Evolutionary conservation across 2,888 invertebrate species (phyloP).

Genomic region (Cataglyphis rosenhaueri): DNA sequence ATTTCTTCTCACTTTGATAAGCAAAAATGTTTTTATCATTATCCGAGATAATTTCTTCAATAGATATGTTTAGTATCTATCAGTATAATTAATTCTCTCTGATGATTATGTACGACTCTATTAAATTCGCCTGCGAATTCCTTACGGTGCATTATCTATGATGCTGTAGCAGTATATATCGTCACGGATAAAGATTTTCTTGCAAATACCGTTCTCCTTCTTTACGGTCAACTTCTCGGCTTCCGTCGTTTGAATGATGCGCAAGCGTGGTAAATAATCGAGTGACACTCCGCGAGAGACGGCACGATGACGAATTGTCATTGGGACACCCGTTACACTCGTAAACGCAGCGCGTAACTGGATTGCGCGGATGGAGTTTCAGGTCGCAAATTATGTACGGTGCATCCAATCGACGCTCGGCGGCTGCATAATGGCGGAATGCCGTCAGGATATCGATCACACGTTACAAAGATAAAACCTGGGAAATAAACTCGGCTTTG

Average conservation of each 20-base stretch:
- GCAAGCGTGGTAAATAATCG: slow-evolving; percentile 20
- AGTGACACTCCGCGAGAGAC: slow-evolving; percentile 13
- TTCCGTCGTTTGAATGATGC: slow-evolving; percentile 32
- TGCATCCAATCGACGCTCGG: slow-evolving; percentile 51
- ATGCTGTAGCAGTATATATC: slow-evolving; percentile 12
- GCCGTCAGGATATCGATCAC: slow-evolving; percentile 53
- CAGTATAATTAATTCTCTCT: neutral
- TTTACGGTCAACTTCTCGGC: slow-evolving; percentile 12
- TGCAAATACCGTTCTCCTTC: slow-evolving; percentile 17
- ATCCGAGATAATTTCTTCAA: neutral
- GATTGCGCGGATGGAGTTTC: slow-evolving; percentile 41
- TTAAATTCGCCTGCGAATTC: neutral
- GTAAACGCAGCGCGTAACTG: slow-evolving; percentile 26
- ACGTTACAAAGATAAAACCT: slow-evolving; percentile 35
- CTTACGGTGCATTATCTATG: slow-evolving; percentile 2
- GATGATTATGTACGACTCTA: neutral
- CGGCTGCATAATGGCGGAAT: slow-evolving; percentile 51
- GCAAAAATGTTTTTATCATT: neutral
- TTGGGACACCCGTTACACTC: slow-evolving; percentile 51
- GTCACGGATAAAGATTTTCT: slow-evolving; percentile 24
- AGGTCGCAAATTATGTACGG: slow-evolving; percentile 54
- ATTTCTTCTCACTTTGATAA: neutral
- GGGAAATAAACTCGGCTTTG: slow-evolving; percentile 30
- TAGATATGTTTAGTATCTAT: neutral
- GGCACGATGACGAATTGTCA: slow-evolving; percentile 32